Evolutionary conservation across 1,140 invertebrate genomes (phyloP), one percentile per base, ranked within the genome.

Genomic region (Ephestia elutella): DNA sequence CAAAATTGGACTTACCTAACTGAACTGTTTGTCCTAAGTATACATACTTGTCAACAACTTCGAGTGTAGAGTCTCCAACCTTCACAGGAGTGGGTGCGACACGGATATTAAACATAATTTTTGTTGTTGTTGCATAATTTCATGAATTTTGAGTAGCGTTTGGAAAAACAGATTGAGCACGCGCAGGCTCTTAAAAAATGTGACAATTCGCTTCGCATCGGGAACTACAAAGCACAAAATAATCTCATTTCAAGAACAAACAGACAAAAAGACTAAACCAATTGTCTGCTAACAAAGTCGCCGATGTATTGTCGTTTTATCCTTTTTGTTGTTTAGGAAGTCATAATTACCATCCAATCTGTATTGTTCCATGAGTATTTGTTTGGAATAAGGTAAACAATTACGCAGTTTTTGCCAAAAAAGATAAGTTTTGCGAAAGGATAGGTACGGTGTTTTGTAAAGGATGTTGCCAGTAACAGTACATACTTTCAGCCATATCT

Each of bases 351-450:
- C 51, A 55, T 66, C 59, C 62, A 53, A 49, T 32, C 28, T 49
- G 53, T 49, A 59, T 67, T 64, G 56, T 66, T 44, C n/a, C 49
- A 63, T 63, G 54, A 65, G 59, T 54, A 62, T 59, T 66, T 55
- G 65, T 65, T 50, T 65, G 65, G 57, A 62, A n/a, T 44, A 50
- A 25, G 30, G 21, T 25, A 65, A 68, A 73, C 65, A 70, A 65
- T 56, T 50, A 57, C 15, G 56, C 56, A 61, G 64, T 56, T 65
- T 66, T 70, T 55, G 62, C 64, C 17, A 69, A 69, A 64, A 56
- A 57, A 25, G 21, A 25, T 25, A 25, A 25, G 21, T 25, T 25
- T 48, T 17, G 32, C 10, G 56, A 51, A 21, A 19, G 15, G 50
- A n/a, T 25, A 7, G 2, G 2, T 44, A 4, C 38, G 10, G 38